Evolutionary conservation across 2,888 invertebrate species (phyloP).

Genomic region (Timema cristinae): DNA sequence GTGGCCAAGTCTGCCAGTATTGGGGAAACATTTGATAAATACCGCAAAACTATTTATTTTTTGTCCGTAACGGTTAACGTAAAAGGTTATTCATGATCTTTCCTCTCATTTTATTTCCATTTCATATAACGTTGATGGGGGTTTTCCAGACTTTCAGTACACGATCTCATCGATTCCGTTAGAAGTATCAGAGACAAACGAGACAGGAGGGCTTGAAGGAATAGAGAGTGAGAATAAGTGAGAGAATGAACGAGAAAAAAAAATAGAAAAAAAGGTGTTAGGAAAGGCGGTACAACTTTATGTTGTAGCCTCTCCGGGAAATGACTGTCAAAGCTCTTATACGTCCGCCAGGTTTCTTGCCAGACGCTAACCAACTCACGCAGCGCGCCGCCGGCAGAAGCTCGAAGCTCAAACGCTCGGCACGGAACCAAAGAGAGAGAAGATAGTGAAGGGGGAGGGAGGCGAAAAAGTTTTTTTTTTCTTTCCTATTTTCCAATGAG

Average conservation of each 20-base stretch:
- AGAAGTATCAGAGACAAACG: neutral
- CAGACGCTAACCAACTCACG: conserved; percentile 4
- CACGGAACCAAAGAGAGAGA: no score
- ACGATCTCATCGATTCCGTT: conserved; percentile 18
- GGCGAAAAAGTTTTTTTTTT: conserved; percentile 9
- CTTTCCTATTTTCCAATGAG: conserved; percentile 26
- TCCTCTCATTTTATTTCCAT: neutral
- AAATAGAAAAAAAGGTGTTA: no score
- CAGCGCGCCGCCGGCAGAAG: no score
- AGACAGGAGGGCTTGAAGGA: neutral
- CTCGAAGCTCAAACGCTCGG: no score
- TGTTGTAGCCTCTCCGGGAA: conserved; percentile 12
- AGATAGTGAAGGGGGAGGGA: neutral
- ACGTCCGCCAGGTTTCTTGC: conserved; percentile 13
- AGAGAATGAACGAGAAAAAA: no score
- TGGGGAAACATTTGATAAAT: no score
- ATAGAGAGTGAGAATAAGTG: neutral
- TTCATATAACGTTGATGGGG: conserved; percentile 8
- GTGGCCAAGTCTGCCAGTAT: no score
- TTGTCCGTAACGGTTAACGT: no score
- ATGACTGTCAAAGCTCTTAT: conserved; percentile 22
- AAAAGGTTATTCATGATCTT: no score
- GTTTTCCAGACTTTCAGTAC: neutral
- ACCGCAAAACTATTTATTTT: no score
- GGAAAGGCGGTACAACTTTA: neutral